Evolutionary conservation across 2,888 invertebrate species (phyloP), one percentile per base, ranked within the genome.

Genomic region (Drosophila neotestacea): DNA sequence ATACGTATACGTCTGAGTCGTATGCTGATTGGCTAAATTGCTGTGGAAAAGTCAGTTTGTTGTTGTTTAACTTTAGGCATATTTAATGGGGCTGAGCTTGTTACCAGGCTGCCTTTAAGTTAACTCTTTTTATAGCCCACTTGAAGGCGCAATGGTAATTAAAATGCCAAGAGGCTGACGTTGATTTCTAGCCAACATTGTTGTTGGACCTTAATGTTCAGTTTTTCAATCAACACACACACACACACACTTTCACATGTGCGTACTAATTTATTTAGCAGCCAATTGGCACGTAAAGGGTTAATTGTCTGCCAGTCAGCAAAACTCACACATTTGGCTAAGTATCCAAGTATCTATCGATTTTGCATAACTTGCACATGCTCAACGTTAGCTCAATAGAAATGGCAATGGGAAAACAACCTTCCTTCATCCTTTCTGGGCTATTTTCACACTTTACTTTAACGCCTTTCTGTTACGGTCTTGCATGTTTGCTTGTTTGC

Each of bases 271-370:
- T 79, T 79, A 81, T 81, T 81, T 80, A 70, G 73, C 77, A 66
- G 66, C 47, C 79, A 80, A 81, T 88, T 85, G 83, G 73, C 83
- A 85, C 88, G 86, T 88, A 78, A 85, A 81, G 88, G 84, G 84
- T 88, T 86, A 88, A 84, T 85, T 81, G 75, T 73, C 30, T 59
- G 79, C 78, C 66, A 73, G 82, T 84, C 87, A 84, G 84, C 84
- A 84, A 46, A 78, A 80, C 52, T 48, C 30, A 22, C 38, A 65
- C 44, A 54, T 55, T 66, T 38, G 41, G 56, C 48, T 48, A 63
- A 32, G 39, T 50, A 51, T 59, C 48, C 46, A 64, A 44, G 44
- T 58, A 50, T 55, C 55, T 75, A 89, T 88, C 81, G 88, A 88
- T 88, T 88, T 55, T 73, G 70, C 79, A 88, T 85, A 88, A 83